phyloP scores from a whole-genome alignment of 2,797 vertebrate species.

The Oreochromis grahami region DNA sequence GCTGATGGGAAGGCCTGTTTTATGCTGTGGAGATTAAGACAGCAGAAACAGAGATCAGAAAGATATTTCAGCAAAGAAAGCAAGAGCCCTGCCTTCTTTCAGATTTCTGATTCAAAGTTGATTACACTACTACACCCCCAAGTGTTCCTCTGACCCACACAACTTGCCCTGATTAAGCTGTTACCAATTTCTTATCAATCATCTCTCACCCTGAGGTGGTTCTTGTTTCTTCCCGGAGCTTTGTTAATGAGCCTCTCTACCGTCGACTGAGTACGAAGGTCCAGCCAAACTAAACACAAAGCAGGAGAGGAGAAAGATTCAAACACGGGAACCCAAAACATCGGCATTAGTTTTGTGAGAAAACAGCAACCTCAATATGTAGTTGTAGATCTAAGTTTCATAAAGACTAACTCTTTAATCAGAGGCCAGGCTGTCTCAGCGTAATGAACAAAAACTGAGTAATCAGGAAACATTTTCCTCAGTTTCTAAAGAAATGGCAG shows the following conservation, averaged over 20 bases:
- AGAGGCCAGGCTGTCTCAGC: background rate
- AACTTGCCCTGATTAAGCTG: background rate
- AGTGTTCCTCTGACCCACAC: background rate
- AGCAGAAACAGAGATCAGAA: background rate
- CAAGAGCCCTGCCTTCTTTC: background rate
- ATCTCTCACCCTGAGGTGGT: slow-evolving; percentile 85
- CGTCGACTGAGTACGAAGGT: slow-evolving; percentile 91
- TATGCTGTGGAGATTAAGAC: slow-evolving; percentile 69
- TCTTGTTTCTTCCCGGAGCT: slow-evolving; percentile 85
- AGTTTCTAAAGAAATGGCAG: background rate
- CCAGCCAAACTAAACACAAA: slow-evolving; percentile 84
- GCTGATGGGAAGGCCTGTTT: slow-evolving; percentile 91
- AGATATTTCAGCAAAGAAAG: background rate
- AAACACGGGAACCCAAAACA: background rate
- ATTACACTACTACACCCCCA: background rate
- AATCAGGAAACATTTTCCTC: background rate
- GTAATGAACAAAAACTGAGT: background rate
- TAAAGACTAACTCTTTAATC: background rate
- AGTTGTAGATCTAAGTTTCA: background rate
- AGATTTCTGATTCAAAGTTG: background rate
- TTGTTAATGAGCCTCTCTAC: slow-evolving; percentile 87
- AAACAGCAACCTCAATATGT: background rate
- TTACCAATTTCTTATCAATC: background rate
- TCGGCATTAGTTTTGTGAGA: background rate
- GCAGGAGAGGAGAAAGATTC: background rate